These are phyloP conservation scores for Epizoanthus scotinus DNA, from an alignment of 92 coral and sea anemone species.

Conservation along the genomic window DNA sequence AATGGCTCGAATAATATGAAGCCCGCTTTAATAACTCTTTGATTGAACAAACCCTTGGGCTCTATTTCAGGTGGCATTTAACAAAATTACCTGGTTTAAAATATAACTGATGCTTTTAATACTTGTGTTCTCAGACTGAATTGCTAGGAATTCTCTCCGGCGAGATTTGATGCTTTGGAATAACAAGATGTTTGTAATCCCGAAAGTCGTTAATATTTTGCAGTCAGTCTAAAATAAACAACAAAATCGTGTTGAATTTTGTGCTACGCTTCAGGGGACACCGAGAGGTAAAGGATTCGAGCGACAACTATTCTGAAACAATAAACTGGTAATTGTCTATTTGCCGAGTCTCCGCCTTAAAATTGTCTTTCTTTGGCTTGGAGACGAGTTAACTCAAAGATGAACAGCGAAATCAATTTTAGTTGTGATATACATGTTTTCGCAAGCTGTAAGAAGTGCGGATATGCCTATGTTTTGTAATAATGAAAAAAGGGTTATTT, in stretches of 20 bases:
- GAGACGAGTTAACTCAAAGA: slow-evolving; percentile 19
- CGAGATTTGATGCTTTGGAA: neutral
- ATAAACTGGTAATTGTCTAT: slow-evolving; percentile 14
- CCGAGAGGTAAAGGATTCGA: neutral
- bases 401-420: neutral
- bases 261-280: neutral
- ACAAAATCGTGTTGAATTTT: neutral
- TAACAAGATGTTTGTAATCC: neutral
- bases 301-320: slow-evolving; percentile 12
- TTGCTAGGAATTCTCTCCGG: no score
- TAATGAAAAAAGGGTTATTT: neutral
- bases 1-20: slow-evolving; percentile 22
- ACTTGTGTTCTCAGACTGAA: no score
- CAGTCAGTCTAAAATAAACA: neutral
- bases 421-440: neutral
- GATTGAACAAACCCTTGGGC: slow-evolving; percentile 42
- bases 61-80: neutral
- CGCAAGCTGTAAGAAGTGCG: neutral
- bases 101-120: neutral
- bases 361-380: neutral
- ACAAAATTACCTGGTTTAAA: neutral
- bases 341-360: slow-evolving; percentile 4
- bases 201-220: neutral
- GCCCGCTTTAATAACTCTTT: slow-evolving; percentile 36
- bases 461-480: neutral